Evolutionary conservation across 2,113 vertebrate species (phyloP).

Genomic region (Mus spicilegus): DNA sequence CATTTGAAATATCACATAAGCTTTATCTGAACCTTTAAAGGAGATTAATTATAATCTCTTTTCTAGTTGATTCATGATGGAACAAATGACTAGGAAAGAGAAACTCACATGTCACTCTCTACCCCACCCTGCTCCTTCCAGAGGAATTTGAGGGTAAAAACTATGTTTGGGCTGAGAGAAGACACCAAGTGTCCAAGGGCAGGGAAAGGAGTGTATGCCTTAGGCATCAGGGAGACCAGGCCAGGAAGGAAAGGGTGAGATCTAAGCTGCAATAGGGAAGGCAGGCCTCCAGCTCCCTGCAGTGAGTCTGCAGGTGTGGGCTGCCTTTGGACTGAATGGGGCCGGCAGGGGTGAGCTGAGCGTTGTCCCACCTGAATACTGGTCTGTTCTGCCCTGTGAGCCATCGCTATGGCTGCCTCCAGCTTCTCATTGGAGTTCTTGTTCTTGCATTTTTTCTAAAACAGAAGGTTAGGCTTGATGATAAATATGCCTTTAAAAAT

Average conservation of each 20-base stretch:
- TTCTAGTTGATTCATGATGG: conserved; percentile 54
- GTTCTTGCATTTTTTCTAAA: conserved; percentile 77
- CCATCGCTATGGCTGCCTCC: conserved; percentile 76
- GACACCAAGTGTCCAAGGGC: neutral
- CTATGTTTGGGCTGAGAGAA: conserved; percentile 25
- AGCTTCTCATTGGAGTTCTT: conserved; percentile 75
- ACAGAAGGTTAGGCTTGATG: conserved; percentile 51
- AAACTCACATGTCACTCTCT: conserved; percentile 42
- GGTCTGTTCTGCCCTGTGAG: conserved; percentile 74
- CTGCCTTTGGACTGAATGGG: conserved; percentile 17
- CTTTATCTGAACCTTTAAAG: conserved; percentile 51
- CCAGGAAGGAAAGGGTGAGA: conserved; percentile 26
- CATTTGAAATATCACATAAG: conserved; percentile 51
- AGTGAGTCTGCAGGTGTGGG: neutral
- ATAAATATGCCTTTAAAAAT: conserved; percentile 18
- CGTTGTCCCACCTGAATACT: conserved; percentile 73
- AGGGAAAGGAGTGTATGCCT: conserved; percentile 20
- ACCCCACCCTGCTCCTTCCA: neutral
- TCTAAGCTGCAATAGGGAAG: neutral
- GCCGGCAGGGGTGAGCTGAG: neutral
- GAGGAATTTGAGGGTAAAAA: conserved; percentile 53
- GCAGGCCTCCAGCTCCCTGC: neutral
- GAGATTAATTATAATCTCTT: conserved; percentile 58
- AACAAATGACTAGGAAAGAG: conserved; percentile 13
- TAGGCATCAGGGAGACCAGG: conserved; percentile 29